These are phyloP conservation scores for Cheilosia impressa DNA, from an alignment of 2,888 invertebrate species.

Conservation along the genomic window DNA sequence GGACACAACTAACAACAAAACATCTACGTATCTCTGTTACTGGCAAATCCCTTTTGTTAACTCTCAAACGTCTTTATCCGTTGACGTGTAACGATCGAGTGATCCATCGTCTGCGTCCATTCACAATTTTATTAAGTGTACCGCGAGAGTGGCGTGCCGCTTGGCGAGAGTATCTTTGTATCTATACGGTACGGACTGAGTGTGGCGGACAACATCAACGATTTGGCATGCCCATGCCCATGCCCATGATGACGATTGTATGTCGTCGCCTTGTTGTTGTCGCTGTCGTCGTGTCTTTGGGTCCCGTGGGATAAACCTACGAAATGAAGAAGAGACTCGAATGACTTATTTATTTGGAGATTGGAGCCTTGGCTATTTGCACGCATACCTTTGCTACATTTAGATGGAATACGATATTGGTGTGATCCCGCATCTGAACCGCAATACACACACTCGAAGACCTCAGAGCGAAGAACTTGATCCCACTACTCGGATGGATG, in stretches of 20 bases:
- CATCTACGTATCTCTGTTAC: constrained; percentile 13
- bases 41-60: constrained; percentile 34
- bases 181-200: constrained; percentile 12
- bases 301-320: constrained; percentile 73
- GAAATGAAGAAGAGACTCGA: constrained; percentile 67
- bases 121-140: constrained; percentile 76
- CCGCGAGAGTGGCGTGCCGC: constrained; percentile 64
- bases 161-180: constrained; percentile 42
- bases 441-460: constrained; percentile 62
- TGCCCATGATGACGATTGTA: neutral
- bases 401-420: constrained; percentile 68
- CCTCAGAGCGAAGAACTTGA: constrained; percentile 41
- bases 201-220: constrained; percentile 36
- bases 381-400: constrained; percentile 50
- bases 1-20: constrained; percentile 4
- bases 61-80: constrained; percentile 76
- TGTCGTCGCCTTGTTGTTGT: neutral
- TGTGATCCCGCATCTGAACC: constrained; percentile 68
- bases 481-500: constrained; percentile 1
- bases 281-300: constrained; percentile 2
- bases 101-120: constrained; percentile 77
- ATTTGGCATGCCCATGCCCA: neutral
- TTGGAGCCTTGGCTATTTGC: constrained; percentile 65
- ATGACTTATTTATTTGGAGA: constrained; percentile 68
- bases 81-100: constrained; percentile 78